phyloP scores from a whole-genome alignment of 1,140 invertebrate species.

The Subanguina moxae region DNA sequence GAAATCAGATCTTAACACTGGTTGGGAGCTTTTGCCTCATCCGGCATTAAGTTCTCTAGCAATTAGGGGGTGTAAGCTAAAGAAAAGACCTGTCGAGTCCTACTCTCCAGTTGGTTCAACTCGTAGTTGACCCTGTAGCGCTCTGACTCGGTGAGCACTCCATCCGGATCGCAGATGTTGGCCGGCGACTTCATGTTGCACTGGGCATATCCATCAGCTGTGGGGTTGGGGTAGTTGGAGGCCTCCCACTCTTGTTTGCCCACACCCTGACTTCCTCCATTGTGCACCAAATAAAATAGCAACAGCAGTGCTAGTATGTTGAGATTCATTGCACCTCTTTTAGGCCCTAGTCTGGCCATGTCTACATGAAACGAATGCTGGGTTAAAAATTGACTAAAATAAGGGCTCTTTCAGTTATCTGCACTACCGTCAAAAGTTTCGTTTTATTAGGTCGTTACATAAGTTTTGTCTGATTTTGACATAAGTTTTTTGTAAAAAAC shows the following conservation, averaged over 20 bases:
- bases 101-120: conserved; percentile 46
- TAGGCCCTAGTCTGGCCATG: too few relatives aligned
- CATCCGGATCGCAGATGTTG: conserved; percentile 54
- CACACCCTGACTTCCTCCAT: not conserved
- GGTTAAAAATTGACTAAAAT: too few relatives aligned
- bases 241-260: conserved; percentile 45
- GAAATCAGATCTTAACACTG: too few relatives aligned
- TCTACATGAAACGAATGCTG: too few relatives aligned
- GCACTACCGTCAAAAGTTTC: too few relatives aligned
- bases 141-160: conserved; percentile 42
- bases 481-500: too few relatives aligned
- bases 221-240: conserved; percentile 51
- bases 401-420: too few relatives aligned
- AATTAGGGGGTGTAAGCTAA: too few relatives aligned
- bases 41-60: conserved; percentile 22
- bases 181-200: conserved; percentile 52
- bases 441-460: too few relatives aligned
- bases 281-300: not conserved
- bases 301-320: not conserved
- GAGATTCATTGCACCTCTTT: too few relatives aligned
- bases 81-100: conserved; percentile 41
- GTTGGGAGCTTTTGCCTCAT: too few relatives aligned
- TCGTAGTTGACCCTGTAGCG: conserved; percentile 56
- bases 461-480: too few relatives aligned
- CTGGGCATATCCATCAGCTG: conserved; percentile 25